A percentile compares a stretch with the other conserved stretches of the same genome.
These are phyloP conservation scores for Dolomedes plantarius DNA, from an alignment of 2,888 invertebrate genomes.

Conservation along the genomic window DNA sequence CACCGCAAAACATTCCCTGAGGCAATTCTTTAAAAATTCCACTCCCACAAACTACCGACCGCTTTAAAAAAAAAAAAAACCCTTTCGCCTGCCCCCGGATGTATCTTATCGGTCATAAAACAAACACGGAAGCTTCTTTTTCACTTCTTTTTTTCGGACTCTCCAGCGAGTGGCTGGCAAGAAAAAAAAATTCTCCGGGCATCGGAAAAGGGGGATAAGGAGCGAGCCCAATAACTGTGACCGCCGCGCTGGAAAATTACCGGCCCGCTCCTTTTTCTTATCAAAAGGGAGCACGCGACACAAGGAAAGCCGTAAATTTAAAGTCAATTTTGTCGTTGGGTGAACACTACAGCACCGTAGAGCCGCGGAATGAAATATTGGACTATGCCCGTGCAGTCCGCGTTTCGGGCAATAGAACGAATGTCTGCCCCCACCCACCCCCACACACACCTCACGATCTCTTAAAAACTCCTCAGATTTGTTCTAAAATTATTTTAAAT, in stretches of 20 bases:
- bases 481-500: too few species aligned
- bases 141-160: background rate
- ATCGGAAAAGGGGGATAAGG: background rate
- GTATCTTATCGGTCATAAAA: slow-evolving; percentile 1
- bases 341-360: slow-evolving; percentile 27
- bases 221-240: background rate
- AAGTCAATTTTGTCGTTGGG: slow-evolving; percentile 64
- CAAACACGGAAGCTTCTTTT: background rate
- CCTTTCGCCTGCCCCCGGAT: background rate
- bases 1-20: too few species aligned
- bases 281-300: slow-evolving; percentile 37
- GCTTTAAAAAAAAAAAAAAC: too few species aligned
- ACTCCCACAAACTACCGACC: too few species aligned
- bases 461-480: too few species aligned
- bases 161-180: background rate
- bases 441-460: too few species aligned
- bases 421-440: too few species aligned
- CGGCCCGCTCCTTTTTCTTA: slow-evolving; percentile 33
- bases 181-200: background rate
- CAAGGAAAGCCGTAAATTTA: slow-evolving; percentile 67
- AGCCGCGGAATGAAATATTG: background rate
- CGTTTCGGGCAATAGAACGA: too few species aligned
- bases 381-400: too few species aligned
- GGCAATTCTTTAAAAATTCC: too few species aligned
- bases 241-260: slow-evolving; percentile 32